A percentile compares a stretch with the other conserved stretches of the same genome.
phyloP scores from a whole-genome alignment of 37 sponge, comb jelly and placozoan genomes.

The Haliclona indistincta region DNA sequence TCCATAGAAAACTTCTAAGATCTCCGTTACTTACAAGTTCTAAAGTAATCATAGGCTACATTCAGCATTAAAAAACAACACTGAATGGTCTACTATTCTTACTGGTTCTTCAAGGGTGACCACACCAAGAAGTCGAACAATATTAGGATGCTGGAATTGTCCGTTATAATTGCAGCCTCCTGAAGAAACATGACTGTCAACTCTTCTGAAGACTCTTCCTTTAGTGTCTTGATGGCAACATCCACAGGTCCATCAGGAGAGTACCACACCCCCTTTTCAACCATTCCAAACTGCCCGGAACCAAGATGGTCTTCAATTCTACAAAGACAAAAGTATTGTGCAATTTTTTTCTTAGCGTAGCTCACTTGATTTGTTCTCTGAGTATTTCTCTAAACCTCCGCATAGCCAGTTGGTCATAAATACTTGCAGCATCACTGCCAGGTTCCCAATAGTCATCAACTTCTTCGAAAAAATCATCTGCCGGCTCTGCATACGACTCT shows the following conservation, averaged over 20 bases:
- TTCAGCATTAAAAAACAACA: too few relatives aligned
- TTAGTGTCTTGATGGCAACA: conserved; percentile 20
- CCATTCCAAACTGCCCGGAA: conserved; percentile 21
- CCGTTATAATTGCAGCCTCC: conserved; percentile 26
- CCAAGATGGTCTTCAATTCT: conserved; percentile 15
- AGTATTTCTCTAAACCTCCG: neutral
- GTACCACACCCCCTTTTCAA: neutral
- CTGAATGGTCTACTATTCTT: neutral
- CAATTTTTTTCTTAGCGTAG: too few relatives aligned
- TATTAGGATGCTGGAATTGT: conserved; percentile 22
- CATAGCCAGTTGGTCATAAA: neutral
- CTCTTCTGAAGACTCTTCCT: neutral
- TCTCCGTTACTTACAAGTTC: conserved; percentile 61
- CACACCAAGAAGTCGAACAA: conserved; percentile 10
- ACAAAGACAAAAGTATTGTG: too few relatives aligned
- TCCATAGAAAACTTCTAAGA: too few relatives aligned
- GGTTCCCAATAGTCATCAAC: too few relatives aligned
- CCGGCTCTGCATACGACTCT: too few relatives aligned
- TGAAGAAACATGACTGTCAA: conserved; percentile 14
- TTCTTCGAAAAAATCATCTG: too few relatives aligned
- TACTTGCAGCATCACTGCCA: neutral
- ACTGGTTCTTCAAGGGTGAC: conserved; percentile 33
- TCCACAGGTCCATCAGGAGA: conserved; percentile 6
- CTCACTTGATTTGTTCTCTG: neutral
- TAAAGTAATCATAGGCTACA: conserved; percentile 57